Base-by-base conservation (phyloP, 2,797 vertebrate species). In the Echeneis naucrates region DNA sequence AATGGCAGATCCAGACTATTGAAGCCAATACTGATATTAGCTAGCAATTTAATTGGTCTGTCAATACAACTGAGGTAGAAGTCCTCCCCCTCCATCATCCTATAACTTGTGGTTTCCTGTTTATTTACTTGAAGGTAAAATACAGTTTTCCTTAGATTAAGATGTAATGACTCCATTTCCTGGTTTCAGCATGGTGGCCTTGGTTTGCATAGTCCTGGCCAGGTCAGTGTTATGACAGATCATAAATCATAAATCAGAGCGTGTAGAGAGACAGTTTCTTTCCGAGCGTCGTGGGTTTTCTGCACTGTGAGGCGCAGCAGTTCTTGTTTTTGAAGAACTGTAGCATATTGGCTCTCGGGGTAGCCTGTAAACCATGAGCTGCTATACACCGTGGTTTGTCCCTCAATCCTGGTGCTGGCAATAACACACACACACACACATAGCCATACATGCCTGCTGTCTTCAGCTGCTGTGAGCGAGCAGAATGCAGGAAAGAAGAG, bases 401-500 rank as follows among this genome's bases (percentile, higher is more conserved):
- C 79, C 75, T 75, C 13, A 17, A 69, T 56, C 74, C 69, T 63
- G 52, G 50, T 52, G 14, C 64, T 68, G 26, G n/a, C n/a, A n/a
- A n/a, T n/a, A n/a, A 44, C 24, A 38, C 38, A 51, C 44, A 23
- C 30, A 35, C 17, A 37, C 55, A 54, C 58, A 44, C 32, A 24
- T 21, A 33, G 24, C 24, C 24, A 26, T 21, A 56, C 24, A 37
- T n/a, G 23, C 16, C 2, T 63, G 55, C 66, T 26, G 68, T 86
- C 70, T 81, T 84, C 63, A 48, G 80, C 80, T 79, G 77, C 66
- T 78, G 65, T 57, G 53, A 73, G 62, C 32, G 50, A 63, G 75
- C 75, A 72, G 74, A 85, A 73, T 62, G 68, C 19, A 10, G 58
- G 44, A 71, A 75, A 85, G 77, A 81, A 33, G 83, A 76, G 77